Evolutionary conservation across 2,113 vertebrate genomes (phyloP).

Genomic region (Corythornis madagascariensis): DNA sequence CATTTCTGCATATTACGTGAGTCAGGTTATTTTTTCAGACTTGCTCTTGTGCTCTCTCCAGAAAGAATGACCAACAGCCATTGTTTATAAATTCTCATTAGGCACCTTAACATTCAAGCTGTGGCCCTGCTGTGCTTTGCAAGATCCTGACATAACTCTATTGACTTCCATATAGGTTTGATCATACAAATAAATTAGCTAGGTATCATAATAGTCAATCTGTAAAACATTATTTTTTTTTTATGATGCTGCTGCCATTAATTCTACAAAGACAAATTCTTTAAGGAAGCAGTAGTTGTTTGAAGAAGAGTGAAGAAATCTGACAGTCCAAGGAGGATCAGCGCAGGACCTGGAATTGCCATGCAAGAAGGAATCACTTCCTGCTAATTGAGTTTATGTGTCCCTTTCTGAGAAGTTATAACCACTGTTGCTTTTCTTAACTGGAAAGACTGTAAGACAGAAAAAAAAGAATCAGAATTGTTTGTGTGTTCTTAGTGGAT

Average conservation of each 20-base stretch:
- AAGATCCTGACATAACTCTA: not conserved
- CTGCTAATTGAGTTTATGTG: not conserved
- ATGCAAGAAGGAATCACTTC: not conserved
- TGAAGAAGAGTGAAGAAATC: not conserved
- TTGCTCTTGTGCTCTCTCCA: not conserved
- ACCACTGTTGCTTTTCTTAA: not conserved
- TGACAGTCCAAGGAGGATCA: not conserved
- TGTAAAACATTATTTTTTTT: not conserved
- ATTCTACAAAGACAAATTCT: not conserved
- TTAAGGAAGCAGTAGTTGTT: not conserved
- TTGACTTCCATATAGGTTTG: not conserved
- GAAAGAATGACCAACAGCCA: not conserved
- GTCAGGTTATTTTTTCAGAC: not conserved
- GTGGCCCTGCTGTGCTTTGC: not conserved
- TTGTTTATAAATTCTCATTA: not conserved
- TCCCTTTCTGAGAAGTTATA: not conserved
- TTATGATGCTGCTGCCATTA: not conserved
- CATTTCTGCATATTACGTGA: not conserved
- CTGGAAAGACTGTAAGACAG: fast-evolving
- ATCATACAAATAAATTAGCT: not conserved
- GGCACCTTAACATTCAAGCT: not conserved
- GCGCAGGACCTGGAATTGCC: fast-evolving
- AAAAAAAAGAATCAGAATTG: not conserved
- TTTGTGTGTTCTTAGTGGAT: not conserved
- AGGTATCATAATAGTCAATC: not conserved